These are phyloP conservation scores for Lithophane ornitopus DNA, from an alignment of 2,888 invertebrate genomes.

Conservation along the genomic window DNA sequence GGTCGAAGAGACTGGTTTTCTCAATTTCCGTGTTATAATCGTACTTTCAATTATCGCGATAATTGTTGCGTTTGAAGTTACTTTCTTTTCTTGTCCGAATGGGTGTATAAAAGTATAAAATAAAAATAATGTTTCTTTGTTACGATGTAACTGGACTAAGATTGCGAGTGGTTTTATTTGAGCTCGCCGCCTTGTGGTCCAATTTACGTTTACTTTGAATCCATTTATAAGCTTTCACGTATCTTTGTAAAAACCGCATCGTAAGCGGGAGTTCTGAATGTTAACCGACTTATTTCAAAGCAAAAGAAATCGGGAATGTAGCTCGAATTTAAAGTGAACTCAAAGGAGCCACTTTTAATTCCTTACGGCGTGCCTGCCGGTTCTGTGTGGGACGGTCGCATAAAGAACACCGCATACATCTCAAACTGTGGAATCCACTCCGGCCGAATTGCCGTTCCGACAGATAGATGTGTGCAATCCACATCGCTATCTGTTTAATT, in stretches of 20 bases:
- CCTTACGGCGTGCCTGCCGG: conserved; percentile 26
- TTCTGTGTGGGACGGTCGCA: conserved; percentile 13
- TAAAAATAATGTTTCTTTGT: conserved; percentile 39
- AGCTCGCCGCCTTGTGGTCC: conserved; percentile 30
- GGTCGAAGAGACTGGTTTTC: conserved; percentile 51
- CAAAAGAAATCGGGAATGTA: conserved; percentile 40
- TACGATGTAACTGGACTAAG: conserved; percentile 26
- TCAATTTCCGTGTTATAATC: conserved; percentile 58
- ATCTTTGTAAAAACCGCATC: conserved; percentile 33
- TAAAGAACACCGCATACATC: conserved; percentile 52
- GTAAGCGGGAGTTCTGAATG: conserved; percentile 14
- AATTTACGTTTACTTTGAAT: conserved; percentile 33
- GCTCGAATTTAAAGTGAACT: conserved; percentile 36
- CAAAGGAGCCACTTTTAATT: conserved; percentile 50
- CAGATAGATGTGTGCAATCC: conserved; percentile 63
- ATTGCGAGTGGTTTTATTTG: conserved; percentile 39
- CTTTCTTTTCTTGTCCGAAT: conserved; percentile 60
- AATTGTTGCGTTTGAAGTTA: conserved; percentile 55
- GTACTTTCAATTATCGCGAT: conserved; percentile 60
- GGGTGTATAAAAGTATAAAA: conserved; percentile 23
- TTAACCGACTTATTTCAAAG: conserved; percentile 31
- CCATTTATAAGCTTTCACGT: conserved; percentile 20
- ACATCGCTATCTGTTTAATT: conserved; percentile 73
- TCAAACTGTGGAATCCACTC: conserved; percentile 38
- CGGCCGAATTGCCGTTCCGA: conserved; percentile 50